Conservation (phyloP, 2,888 invertebrate species). For the Parasteatoda lunata region DNA sequence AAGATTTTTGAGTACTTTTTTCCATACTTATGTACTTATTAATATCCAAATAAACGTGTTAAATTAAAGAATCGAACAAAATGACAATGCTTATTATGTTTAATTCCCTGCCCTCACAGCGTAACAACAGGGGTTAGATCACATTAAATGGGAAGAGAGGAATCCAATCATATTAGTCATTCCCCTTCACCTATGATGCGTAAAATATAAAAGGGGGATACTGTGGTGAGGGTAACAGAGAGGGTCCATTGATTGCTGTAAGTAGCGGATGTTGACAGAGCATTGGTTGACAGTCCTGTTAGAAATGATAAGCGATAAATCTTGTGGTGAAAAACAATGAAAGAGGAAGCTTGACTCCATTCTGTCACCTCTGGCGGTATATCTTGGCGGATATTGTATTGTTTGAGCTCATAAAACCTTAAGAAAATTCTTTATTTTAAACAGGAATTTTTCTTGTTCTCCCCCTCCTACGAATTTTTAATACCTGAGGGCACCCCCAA, state of each 20-base stretch:
- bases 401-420: too few species aligned
- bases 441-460: too few species aligned
- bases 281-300: not conserved
- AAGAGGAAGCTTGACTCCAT: not conserved
- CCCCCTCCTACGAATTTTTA: too few species aligned
- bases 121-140: not conserved
- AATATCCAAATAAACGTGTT: too few species aligned
- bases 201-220: not conserved
- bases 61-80: too few species aligned
- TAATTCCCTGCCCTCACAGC: not conserved
- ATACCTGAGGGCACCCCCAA: too few species aligned
- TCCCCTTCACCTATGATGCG: not conserved
- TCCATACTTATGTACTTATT: too few species aligned
- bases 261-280: slow-evolving; percentile 43
- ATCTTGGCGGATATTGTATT: not conserved
- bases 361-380: not conserved
- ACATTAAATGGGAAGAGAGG: not conserved
- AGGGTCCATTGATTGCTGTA: slow-evolving; percentile 32
- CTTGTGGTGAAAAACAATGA: not conserved
- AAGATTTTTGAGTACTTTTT: too few species aligned
- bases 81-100: too few species aligned
- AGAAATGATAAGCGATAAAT: not conserved
- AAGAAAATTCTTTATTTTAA: too few species aligned
- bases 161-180: slow-evolving; percentile 60
- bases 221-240: slow-evolving; percentile 22